These are phyloP conservation scores for Trachemys scripta DNA, from an alignment of 2,113 vertebrate genomes.

Conservation along the genomic window DNA sequence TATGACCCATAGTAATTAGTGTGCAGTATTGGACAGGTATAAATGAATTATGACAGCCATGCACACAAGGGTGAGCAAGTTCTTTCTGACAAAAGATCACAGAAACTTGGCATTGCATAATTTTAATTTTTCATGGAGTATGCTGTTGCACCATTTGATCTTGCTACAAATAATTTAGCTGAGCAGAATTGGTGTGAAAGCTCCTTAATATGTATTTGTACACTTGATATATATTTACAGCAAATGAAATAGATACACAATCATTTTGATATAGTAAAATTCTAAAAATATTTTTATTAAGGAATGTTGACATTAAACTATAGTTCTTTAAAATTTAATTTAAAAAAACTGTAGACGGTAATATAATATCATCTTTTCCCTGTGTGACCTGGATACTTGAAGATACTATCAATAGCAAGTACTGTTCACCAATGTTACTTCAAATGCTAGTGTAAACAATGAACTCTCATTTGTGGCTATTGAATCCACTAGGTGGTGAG, in stretches of 20 bases:
- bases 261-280: neutral
- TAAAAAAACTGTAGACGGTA: neutral
- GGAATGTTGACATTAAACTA: neutral
- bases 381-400: neutral
- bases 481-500: slow-evolving; percentile 81
- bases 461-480: neutral
- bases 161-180: slow-evolving; percentile 14
- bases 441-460: neutral
- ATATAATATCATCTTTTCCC: neutral
- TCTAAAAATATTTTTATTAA: neutral
- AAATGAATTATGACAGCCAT: slow-evolving; percentile 77
- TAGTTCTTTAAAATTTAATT: neutral
- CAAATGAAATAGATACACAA: neutral
- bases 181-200: slow-evolving; percentile 10
- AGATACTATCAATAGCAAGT: fast-evolving
- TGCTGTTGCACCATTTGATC: neutral
- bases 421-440: neutral
- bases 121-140: neutral
- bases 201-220: neutral
- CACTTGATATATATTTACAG: neutral
- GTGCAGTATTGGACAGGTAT: slow-evolving; percentile 64
- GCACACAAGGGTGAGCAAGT: slow-evolving; percentile 65
- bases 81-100: slow-evolving; percentile 63
- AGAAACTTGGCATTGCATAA: slow-evolving; percentile 70
- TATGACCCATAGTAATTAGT: slow-evolving; percentile 75